Percentiles rank a stretch among this genome's conserved stretches.
Conservation (phyloP, 2,888 invertebrate species). For the Adelognathus sp. region DNA sequence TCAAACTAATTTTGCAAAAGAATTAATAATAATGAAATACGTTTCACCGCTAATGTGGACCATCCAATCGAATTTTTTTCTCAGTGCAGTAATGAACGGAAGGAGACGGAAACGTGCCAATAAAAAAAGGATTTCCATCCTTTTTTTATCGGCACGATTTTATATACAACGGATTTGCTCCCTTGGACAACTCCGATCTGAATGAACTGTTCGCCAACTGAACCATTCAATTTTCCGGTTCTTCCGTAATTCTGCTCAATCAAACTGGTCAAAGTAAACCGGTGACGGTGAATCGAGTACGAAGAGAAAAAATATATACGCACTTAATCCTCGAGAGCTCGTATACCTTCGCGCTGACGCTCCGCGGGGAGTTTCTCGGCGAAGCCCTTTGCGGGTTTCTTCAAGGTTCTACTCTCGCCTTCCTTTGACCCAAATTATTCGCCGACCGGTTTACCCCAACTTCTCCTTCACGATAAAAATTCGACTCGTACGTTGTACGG, state of each 20-base stretch:
- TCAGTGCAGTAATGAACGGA: too few relatives aligned
- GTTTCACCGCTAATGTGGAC: too few relatives aligned
- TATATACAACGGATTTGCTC: too few relatives aligned
- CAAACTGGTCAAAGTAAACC: not conserved
- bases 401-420: conserved; percentile 37
- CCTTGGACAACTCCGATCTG: too few relatives aligned
- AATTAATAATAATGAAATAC: not conserved
- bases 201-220: too few relatives aligned
- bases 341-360: too few relatives aligned
- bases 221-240: too few relatives aligned
- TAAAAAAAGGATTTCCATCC: not conserved
- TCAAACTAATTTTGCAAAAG: too few relatives aligned
- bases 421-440: conserved; percentile 43
- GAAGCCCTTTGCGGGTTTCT: conserved; percentile 10
- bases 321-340: not conserved
- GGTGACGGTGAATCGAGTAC: not conserved
- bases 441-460: conserved; percentile 41
- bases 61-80: too few relatives aligned
- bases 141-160: not conserved
- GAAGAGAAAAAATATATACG: not conserved
- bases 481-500: not conserved
- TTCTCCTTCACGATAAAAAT: conserved; percentile 29
- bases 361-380: too few relatives aligned
- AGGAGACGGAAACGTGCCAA: not conserved
- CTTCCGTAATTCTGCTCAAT: not conserved